These are phyloP conservation scores for Hesperia comma DNA, from an alignment of 2,888 invertebrate genomes.

Conservation along the genomic window DNA sequence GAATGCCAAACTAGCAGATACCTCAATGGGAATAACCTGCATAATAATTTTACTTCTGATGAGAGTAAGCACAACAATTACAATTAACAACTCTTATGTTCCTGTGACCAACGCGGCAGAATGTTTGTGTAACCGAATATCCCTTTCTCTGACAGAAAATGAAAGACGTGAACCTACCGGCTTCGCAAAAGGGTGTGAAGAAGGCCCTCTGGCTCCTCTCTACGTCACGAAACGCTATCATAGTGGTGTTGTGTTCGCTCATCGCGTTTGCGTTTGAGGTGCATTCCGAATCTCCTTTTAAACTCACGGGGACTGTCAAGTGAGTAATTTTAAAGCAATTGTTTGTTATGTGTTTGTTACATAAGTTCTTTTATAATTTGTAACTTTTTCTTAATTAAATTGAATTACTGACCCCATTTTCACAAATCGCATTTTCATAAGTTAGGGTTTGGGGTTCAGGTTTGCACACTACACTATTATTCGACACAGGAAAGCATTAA, in stretches of 20 bases:
- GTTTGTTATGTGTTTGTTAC: not conserved
- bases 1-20: conserved; percentile 87
- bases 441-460: no score
- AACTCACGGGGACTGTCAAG: conserved; percentile 89
- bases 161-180: conserved; percentile 85
- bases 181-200: conserved; percentile 66
- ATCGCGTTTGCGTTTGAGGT: conserved; percentile 86
- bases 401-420: no score
- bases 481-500: no score
- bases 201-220: conserved; percentile 90
- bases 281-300: conserved; percentile 85
- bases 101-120: no score
- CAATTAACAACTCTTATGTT: no score
- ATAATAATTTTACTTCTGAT: conserved; percentile 89
- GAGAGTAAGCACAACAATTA: conserved; percentile 83
- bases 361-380: no score
- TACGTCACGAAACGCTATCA: conserved; percentile 92
- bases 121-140: not conserved
- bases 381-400: no score
- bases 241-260: conserved; percentile 89
- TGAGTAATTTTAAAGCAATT: conserved; percentile 50
- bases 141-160: conserved; percentile 84
- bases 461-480: no score
- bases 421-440: no score
- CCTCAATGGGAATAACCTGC: conserved; percentile 88